Evolutionary conservation across 1,140 invertebrate genomes (phyloP), one percentile per base, ranked within the genome.

Genomic region (Papilio xuthus): DNA sequence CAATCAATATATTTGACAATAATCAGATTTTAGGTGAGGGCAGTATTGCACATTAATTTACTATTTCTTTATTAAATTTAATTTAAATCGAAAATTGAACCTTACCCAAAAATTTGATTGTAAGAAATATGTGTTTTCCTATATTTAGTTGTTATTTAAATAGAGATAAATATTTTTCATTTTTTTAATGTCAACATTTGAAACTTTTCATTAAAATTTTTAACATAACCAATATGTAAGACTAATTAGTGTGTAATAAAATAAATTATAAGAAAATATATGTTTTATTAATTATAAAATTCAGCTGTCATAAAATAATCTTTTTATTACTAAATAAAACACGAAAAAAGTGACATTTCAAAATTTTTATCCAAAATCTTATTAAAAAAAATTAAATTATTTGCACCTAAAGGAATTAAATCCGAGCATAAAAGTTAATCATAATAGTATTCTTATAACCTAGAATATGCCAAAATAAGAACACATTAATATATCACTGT

Each of bases 221-320:
- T 67, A 28, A 18, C 26, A 67, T 6, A 63, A 4, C 60, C 60
- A 63, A 63, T 28, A 67, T 67, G 12, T 63, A 32, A 28, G 20
- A 67, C 26, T 67, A 28, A 28, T 67, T 67, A 67, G 60, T 67
- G 60, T 67, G 23, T 67, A 67, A 67, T 67, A 28, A 67, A 67
- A 67, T 28, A 18, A 32, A 6, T 28, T 67, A 67, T 60, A 67
- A 18, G 1, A 67, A 67, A 67, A 0, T 28, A 67, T 67, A 28
- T 67, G 60, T 67, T 67, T 67, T 67, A 67, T 28, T 67, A 28
- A 67, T 6, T 67, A 67, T 12, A n/a, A n/a, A n/a, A n/a, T n/a
- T n/a, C n/a, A 67, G 60, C 60, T 67, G 60, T 67, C 60, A 67
- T 12, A 67, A 18, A 67, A 63, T 12, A 23, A 26, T 67, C 1